These are phyloP conservation scores for Heliothis peltigera DNA, from an alignment of 2,888 invertebrate species.

Conservation along the genomic window DNA sequence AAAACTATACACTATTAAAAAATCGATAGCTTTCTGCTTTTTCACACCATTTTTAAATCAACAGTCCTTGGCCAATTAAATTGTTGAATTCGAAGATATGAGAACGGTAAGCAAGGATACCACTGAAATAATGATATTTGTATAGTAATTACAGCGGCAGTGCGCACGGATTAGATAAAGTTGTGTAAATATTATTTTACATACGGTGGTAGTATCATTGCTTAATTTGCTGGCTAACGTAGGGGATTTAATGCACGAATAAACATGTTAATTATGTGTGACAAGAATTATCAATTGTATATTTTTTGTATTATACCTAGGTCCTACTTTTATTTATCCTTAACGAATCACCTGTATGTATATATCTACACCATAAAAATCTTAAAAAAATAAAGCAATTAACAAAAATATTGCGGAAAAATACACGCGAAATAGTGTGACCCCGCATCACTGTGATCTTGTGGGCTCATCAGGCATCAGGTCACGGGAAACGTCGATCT, in stretches of 20 bases:
- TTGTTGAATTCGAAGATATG: constrained; percentile 3
- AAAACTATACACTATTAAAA: too few species aligned
- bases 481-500: too few species aligned
- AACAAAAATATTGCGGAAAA: too few species aligned
- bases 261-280: constrained; percentile 8
- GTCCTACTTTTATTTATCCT: too few species aligned
- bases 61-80: constrained; percentile 35
- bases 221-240: constrained; percentile 15
- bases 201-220: constrained; percentile 8
- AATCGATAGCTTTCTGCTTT: too few species aligned
- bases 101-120: constrained; percentile 29
- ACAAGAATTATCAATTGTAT: not conserved
- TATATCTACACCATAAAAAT: too few species aligned
- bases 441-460: too few species aligned
- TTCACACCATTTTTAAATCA: not conserved
- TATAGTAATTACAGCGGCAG: constrained; percentile 39
- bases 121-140: constrained; percentile 39
- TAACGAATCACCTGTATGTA: too few species aligned
- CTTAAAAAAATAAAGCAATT: too few species aligned
- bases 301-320: not conserved
- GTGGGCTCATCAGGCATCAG: too few species aligned
- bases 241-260: constrained; percentile 21
- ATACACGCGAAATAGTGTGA: too few species aligned
- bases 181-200: constrained; percentile 40
- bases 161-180: constrained; percentile 55